Evolutionary conservation across 2,113 vertebrate species (phyloP), one percentile per base, ranked within the genome.

Genomic region (Myiopsitta monachus): DNA sequence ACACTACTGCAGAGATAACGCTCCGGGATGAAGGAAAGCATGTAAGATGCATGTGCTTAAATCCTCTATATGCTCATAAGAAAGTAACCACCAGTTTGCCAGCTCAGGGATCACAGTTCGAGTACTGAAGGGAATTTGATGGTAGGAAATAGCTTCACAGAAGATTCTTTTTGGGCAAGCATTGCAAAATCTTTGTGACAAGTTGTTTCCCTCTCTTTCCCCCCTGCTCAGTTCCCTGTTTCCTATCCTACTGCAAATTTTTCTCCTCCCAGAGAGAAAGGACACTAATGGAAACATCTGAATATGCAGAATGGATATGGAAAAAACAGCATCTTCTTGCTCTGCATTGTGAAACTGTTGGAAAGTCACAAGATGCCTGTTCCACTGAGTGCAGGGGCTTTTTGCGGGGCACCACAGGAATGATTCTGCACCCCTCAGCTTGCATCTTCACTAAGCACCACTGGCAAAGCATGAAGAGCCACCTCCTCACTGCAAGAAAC

Each of bases 291-390:
- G 95, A 96, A 96, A 96, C 7, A 3, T 62, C 83, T 75, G 73
- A 86, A 78, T 68, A 19, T 61, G 76, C 92, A 88, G 85, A 95
- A 90, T 23, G 57, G 31, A 7, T 13, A 64, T 47, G 92, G 95
- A 96, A 96, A 95, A 64, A 95, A 75, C 30, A 43, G 72, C 67
- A 26, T 75, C 44, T 24, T 73, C 67, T 84, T 38, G 18, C 39
- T 68, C 39, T 44, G 19, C 30, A 10, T 95, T 96, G 94, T 78
- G 68, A 87, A 94, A 96, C 43, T 31, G n/a, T 28, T 82, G 94
- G 95, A 94, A 96, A 96, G 88, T 95, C 95, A 96, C 94, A 75
- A 92, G 94, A 79, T 47, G 69, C 19, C 54, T 38, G 17, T 66
- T 93, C 39, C 95, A 88, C 66, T 27, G 12, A 46, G 61, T 5